Conservation (phyloP, 2,797 vertebrate species). For the Etheostoma perlongum region DNA sequence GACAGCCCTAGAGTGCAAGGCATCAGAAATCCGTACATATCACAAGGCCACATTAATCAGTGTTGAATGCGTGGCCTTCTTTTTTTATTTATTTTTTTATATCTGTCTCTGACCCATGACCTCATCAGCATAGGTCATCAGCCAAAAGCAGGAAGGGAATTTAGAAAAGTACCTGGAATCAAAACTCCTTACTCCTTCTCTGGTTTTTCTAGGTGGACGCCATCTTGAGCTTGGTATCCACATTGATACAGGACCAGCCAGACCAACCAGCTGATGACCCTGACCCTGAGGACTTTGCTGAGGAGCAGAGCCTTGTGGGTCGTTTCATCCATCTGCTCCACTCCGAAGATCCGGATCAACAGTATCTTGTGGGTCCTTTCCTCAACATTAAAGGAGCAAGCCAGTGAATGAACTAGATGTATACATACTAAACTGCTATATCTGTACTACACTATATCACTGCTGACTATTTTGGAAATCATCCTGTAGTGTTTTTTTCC, state of each 20-base stretch:
- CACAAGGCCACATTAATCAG: no score
- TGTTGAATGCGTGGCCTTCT: no score
- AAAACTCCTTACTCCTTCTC: not conserved
- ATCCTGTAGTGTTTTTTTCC: not conserved
- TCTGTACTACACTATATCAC: not conserved
- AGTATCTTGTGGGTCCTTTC: constrained; percentile 88
- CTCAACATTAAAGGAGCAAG: not conserved
- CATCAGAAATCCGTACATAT: no score
- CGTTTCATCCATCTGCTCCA: constrained; percentile 96
- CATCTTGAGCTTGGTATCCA: constrained; percentile 95
- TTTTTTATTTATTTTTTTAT: no score
- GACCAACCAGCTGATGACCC: constrained; percentile 97
- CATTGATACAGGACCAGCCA: constrained; percentile 97
- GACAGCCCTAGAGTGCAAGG: no score
- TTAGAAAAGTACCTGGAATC: not conserved
- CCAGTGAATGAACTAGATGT: not conserved
- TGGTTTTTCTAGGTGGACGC: constrained; percentile 90
- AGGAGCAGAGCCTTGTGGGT: constrained; percentile 98
- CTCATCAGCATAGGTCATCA: not conserved
- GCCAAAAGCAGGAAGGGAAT: not conserved
- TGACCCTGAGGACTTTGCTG: constrained; percentile 97
- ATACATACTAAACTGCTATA: not conserved
- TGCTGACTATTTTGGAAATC: not conserved
- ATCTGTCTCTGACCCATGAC: not conserved
- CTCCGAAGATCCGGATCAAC: constrained; percentile 97